A percentile compares a stretch with the other conserved stretches of the same genome.
Conservation (phyloP, 2,113 vertebrate genomes). For the Hemiprocne comata region DNA sequence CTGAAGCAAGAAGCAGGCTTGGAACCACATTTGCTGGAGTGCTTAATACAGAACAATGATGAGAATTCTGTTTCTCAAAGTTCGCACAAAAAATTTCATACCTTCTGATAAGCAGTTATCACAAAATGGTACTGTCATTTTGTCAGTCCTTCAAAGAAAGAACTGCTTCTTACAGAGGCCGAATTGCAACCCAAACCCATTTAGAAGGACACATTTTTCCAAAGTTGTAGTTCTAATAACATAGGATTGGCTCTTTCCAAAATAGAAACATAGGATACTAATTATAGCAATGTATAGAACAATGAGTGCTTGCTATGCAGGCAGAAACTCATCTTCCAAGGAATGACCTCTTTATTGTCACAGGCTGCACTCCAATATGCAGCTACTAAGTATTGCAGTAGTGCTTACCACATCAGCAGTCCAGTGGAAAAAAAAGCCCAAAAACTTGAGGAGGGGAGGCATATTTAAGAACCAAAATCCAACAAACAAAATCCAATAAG, state of each 20-base stretch:
- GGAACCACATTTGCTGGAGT: background rate
- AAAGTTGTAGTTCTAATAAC: background rate
- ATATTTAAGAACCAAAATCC: background rate
- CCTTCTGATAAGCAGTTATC: background rate
- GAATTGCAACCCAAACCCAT: background rate
- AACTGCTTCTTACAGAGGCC: background rate
- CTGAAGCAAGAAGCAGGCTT: background rate
- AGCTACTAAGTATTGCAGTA: background rate
- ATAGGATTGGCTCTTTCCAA: background rate
- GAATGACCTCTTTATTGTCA: background rate
- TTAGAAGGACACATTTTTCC: background rate
- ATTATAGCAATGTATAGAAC: background rate
- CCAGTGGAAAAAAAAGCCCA: fast-evolving
- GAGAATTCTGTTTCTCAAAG: background rate
- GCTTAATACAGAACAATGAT: background rate
- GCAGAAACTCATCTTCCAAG: background rate
- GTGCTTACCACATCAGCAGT: background rate
- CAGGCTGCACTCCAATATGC: background rate
- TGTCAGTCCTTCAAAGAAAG: background rate
- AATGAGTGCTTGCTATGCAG: background rate
- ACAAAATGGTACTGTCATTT: background rate
- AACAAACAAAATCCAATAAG: background rate
- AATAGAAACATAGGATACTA: background rate
- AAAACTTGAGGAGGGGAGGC: background rate
- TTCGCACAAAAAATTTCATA: background rate